Percentiles rank a stretch among this genome's conserved stretches.
Conservation (phyloP, 1,140 invertebrate species). For the Aplysia californica region DNA sequence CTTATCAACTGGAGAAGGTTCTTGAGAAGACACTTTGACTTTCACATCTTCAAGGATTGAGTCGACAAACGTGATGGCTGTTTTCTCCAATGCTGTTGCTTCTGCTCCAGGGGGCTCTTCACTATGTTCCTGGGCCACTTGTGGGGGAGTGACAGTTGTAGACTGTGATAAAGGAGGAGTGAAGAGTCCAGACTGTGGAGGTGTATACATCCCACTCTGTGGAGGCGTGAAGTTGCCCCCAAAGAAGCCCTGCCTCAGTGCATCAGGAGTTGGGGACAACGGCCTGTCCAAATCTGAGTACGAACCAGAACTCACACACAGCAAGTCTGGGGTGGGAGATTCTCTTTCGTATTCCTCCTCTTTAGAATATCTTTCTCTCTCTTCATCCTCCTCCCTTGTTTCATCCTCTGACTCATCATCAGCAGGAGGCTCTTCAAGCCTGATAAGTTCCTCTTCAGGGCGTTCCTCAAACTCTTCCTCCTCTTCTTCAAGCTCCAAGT, state of each 20-base stretch:
- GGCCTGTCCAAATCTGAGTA: conserved; percentile 60
- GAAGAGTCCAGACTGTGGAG: conserved; percentile 4
- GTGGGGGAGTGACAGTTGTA: conserved; percentile 6
- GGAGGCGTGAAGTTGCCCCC: conserved; percentile 32
- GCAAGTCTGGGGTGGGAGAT: not conserved
- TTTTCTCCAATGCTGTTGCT: conserved; percentile 40
- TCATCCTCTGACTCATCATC: conserved; percentile 67
- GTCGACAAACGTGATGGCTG: conserved; percentile 58
- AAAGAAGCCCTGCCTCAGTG: conserved; percentile 52
- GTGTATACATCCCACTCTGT: conserved; percentile 17
- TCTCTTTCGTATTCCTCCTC: no score
- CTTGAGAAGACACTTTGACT: conserved; percentile 35
- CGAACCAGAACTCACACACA: conserved; percentile 15
- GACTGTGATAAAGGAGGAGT: conserved; percentile 10
- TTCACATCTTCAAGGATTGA: conserved; percentile 56
- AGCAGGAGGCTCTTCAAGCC: conserved; percentile 67
- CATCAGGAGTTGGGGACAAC: conserved; percentile 62
- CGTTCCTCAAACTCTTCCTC: conserved; percentile 56
- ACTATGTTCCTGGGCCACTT: not conserved
- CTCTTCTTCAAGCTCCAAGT: conserved; percentile 31
- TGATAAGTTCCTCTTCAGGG: conserved; percentile 55
- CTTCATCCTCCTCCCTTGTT: conserved; percentile 25
- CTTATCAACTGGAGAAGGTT: conserved; percentile 4
- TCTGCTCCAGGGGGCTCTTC: no score
- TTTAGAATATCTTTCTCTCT: not conserved